A percentile compares a stretch with the other conserved stretches of the same genome.
These are phyloP conservation scores for Otolemur crassicaudatus DNA, from an alignment of 2,797 vertebrate genomes.

Conservation along the genomic window DNA sequence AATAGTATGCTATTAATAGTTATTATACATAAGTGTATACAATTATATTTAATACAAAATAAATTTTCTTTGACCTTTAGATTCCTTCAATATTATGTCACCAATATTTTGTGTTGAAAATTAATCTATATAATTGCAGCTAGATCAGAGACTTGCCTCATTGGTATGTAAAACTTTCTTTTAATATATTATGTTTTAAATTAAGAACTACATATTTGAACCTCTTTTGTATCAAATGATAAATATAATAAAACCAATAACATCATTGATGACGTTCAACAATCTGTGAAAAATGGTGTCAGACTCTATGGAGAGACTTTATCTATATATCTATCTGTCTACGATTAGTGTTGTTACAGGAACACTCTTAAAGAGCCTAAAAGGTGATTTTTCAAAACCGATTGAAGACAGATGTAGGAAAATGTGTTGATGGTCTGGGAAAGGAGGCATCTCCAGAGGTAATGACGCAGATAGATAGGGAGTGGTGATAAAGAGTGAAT, in stretches of 20 bases:
- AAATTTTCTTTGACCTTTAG: background rate
- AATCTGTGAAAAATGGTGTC: background rate
- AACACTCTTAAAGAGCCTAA: background rate
- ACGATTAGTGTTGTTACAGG: background rate
- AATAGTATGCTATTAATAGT: background rate
- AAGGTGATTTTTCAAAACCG: background rate
- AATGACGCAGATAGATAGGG: background rate
- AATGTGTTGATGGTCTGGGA: background rate
- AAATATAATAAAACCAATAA: background rate
- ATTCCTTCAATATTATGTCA: background rate
- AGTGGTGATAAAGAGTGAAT: background rate
- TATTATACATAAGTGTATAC: background rate
- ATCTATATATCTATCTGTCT: background rate
- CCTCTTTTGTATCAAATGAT: background rate
- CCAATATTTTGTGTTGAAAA: background rate
- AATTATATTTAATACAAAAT: background rate
- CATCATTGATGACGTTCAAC: background rate
- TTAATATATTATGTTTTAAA: background rate
- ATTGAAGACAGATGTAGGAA: background rate
- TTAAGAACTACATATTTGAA: background rate
- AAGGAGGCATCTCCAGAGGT: background rate
- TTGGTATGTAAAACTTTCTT: background rate
- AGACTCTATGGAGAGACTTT: background rate
- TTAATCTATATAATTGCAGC: background rate
- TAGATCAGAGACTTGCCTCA: background rate